Evolutionary conservation across 2,888 invertebrate genomes (phyloP), one percentile per base, ranked within the genome.

Genomic region (Hypomecis atomaria): DNA sequence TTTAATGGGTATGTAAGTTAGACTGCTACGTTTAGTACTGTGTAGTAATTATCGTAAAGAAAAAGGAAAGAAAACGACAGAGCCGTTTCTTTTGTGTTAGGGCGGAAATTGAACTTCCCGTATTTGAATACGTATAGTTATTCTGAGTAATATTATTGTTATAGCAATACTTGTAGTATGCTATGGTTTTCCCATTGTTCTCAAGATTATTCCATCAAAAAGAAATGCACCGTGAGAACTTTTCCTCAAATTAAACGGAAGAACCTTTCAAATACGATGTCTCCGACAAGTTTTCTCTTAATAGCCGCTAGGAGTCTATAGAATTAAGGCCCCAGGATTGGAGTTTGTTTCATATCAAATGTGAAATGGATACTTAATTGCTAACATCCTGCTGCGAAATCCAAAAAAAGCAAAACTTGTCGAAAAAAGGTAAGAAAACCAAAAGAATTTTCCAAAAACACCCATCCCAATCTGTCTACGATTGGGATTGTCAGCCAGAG

Each of bases 401-500:
- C 23, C 44, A 44, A 44, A 44, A 23, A 23, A 44, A n/a, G 13
- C 44, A 44, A 44, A 11, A 11, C 6, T 5, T 44, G 44, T 53
- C 3, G 23, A 23, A 23, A 23, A 23, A 23, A 23, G 23, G 23
- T 23, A 23, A 38, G 11, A 43, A 54, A 49, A 96, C 95, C 96
- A 95, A 82, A 97, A 96, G 80, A 96, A 94, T 76, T 95, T 93
- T 53, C 97, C 97, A 59, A 97, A 94, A 86, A 97, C 94, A 74
- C 98, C 96, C 96, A 96, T 95, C 78, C 97, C 96, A 85, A 95
- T 97, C 85, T 96, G 96, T 77, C 98, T 95, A 69, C 98, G 94
- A 83, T 98, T 96, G 13, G 98, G 97, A 90, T 98, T 98, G 86
- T 98, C 98, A 68, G 97, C 94, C 11, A 97, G 95, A n/a, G 97